Percentiles rank a stretch among this genome's conserved stretches.
Evolutionary conservation across 1,140 invertebrate species (phyloP).

Genomic region (Zaprionus nigranus): DNA sequence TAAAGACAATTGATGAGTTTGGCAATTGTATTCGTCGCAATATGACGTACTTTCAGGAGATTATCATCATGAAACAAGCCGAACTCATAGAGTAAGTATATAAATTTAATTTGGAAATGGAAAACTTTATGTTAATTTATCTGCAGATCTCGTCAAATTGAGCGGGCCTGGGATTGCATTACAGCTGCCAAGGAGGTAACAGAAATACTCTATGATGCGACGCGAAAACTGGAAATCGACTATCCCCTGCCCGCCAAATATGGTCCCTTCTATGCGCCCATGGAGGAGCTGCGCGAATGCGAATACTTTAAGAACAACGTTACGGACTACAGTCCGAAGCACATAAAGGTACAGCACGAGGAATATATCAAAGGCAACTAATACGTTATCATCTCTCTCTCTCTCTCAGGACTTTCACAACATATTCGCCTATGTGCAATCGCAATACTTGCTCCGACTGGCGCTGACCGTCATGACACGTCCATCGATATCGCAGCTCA

Average conservation of each 20-base stretch:
- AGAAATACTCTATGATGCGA: constrained; percentile 80
- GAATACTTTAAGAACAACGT: constrained; percentile 84
- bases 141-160: constrained; percentile 77
- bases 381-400: neutral
- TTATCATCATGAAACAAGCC: constrained; percentile 81
- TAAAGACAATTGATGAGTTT: constrained; percentile 79
- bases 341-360: constrained; percentile 66
- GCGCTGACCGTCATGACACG: constrained; percentile 75
- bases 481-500: constrained; percentile 72
- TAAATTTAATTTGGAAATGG: neutral
- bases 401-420: constrained; percentile 79
- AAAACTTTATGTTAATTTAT: neutral
- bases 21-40: constrained; percentile 81
- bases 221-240: constrained; percentile 73
- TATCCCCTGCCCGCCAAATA: constrained; percentile 72
- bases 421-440: constrained; percentile 83
- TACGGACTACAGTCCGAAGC: constrained; percentile 81
- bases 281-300: constrained; percentile 81
- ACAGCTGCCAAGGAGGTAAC: constrained; percentile 81
- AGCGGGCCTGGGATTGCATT: constrained; percentile 83
- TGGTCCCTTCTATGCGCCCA: constrained; percentile 71
- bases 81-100: constrained; percentile 77
- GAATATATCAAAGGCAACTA: neutral
- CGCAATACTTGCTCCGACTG: constrained; percentile 77
- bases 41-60: constrained; percentile 84